phyloP scores from a whole-genome alignment of 1,140 invertebrate genomes.

The Rhynchophorus ferrugineus region DNA sequence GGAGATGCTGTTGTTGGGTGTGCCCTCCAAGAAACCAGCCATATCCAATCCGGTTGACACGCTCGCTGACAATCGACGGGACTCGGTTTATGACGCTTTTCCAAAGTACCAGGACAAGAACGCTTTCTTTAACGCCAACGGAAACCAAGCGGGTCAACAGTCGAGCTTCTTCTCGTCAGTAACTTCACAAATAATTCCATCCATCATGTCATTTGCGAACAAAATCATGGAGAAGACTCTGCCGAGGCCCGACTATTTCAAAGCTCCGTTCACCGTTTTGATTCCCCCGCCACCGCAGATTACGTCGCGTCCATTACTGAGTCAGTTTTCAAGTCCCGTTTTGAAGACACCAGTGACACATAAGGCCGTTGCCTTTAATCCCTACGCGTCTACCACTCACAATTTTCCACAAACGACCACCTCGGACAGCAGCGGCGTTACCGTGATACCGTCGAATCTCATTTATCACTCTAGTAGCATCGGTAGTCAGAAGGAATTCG shows the following conservation, averaged over 20 bases:
- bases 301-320: constrained; percentile 31
- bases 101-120: constrained; percentile 46
- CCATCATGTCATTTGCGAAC: constrained; percentile 34
- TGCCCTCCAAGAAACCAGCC: constrained; percentile 57
- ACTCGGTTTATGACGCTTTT: constrained; percentile 41
- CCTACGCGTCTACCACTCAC: constrained; percentile 2
- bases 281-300: constrained; percentile 63
- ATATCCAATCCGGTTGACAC: constrained; percentile 35
- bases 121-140: constrained; percentile 30
- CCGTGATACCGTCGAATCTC: constrained; percentile 53
- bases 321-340: constrained; percentile 20
- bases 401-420: constrained; percentile 26
- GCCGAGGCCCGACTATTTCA: constrained; percentile 42
- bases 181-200: constrained; percentile 31
- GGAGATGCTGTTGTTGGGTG: constrained; percentile 60
- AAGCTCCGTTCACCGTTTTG: constrained; percentile 53
- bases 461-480: constrained; percentile 52
- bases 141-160: constrained; percentile 31
- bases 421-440: constrained; percentile 29
- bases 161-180: constrained; percentile 28
- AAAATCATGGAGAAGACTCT: constrained; percentile 44
- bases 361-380: constrained; percentile 2
- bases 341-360: constrained; percentile 27
- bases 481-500: constrained; percentile 41
- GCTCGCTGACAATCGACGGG: constrained; percentile 36